phyloP scores from a whole-genome alignment of 1,140 invertebrate genomes.

The Globodera ellingtonae region DNA sequence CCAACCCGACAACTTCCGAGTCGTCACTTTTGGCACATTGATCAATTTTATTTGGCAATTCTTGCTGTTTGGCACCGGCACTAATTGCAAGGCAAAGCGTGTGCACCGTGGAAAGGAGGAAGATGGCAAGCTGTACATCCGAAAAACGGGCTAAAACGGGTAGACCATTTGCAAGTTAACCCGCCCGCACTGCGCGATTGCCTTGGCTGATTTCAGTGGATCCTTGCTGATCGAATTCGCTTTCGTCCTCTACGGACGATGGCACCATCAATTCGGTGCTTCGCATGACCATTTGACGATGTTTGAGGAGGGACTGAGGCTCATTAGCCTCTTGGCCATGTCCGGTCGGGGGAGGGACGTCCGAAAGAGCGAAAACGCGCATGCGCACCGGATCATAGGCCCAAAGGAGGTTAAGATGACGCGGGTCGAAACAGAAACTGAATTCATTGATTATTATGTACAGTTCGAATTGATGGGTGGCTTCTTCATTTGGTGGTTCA shows the following conservation, averaged over 20 bases:
- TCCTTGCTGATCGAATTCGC: not conserved
- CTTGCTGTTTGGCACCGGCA: slow-evolving; percentile 1
- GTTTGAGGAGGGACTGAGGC: not conserved
- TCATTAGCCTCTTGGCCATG: not conserved
- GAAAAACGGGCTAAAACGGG: slow-evolving; percentile 20
- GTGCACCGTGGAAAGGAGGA: slow-evolving; percentile 45
- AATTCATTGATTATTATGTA: slow-evolving; percentile 15
- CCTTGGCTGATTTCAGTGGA: not conserved
- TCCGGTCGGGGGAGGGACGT: not conserved
- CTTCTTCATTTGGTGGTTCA: not conserved
- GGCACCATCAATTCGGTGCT: slow-evolving; percentile 13
- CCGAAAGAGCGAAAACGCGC: slow-evolving; percentile 28
- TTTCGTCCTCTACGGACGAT: not conserved
- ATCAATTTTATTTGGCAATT: not conserved
- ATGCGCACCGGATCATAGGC: slow-evolving; percentile 31
- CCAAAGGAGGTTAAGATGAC: slow-evolving; percentile 25
- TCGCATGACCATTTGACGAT: slow-evolving; percentile 8
- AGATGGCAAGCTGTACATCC: slow-evolving; percentile 48
- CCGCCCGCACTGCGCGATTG: not conserved
- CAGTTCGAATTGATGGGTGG: not conserved
- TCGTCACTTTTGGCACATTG: slow-evolving; percentile 2
- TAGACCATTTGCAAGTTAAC: not conserved
- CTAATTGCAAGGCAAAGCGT: slow-evolving; percentile 35
- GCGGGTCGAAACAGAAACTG: slow-evolving; percentile 39
- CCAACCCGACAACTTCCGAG: not conserved